Conservation (phyloP, 2,888 invertebrate genomes). For the Sminthurinus aureus region DNA sequence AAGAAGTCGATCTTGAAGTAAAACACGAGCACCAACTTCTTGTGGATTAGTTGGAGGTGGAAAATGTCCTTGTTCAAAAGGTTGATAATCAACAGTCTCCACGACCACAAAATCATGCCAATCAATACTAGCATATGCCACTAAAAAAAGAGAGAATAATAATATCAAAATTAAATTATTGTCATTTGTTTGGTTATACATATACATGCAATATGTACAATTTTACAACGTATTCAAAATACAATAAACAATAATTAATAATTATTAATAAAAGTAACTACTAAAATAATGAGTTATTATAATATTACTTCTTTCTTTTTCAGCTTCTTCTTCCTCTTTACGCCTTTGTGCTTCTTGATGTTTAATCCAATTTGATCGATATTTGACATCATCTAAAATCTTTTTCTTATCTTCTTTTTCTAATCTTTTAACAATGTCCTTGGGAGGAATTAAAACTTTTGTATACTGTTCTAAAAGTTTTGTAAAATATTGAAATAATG, state of each 20-base stretch:
- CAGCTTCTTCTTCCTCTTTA: constrained; percentile 93
- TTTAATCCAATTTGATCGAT: constrained; percentile 95
- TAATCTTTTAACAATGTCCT: constrained; percentile 82
- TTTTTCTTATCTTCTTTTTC: constrained; percentile 75
- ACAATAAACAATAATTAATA: no score
- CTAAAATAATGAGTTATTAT: not conserved
- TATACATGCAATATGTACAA: not conserved
- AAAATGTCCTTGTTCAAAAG: constrained; percentile 93
- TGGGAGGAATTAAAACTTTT: constrained; percentile 93
- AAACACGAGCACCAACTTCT: constrained; percentile 92
- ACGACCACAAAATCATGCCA: constrained; percentile 99
- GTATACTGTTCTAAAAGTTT: constrained; percentile 98
- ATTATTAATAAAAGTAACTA: not conserved
- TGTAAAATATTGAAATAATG: constrained; percentile 97
- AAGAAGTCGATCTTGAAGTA: constrained; percentile 74
- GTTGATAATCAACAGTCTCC: constrained; percentile 98
- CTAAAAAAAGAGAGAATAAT: constrained; percentile 62
- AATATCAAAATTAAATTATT: not conserved
- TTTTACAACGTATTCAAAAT: not conserved
- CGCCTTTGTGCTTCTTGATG: constrained; percentile 92
- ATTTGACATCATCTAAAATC: constrained; percentile 87
- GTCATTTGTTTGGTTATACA: no score
- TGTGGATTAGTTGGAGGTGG: constrained; percentile 97
- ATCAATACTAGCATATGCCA: constrained; percentile 96
- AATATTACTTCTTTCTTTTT: constrained; percentile 80